Base-by-base conservation (phyloP, 35 echinoderm and acorn worm species). In the Hemicentrotus pulcherrimus region DNA sequence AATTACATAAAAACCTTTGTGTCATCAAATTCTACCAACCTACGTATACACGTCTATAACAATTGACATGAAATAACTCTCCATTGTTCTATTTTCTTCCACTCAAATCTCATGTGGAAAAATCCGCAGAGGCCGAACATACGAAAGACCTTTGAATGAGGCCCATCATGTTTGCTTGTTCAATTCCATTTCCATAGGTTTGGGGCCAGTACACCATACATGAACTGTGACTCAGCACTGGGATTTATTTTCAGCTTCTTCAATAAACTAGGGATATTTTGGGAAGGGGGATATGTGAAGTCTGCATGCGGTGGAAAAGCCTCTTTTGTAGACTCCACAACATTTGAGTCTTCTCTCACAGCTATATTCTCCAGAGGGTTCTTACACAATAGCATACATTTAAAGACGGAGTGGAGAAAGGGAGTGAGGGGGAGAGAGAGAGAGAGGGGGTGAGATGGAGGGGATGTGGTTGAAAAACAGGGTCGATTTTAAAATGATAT, bases 181-280 rank as follows among this genome's bases (percentile, higher is more conserved):
- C 65, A 78, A 78, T 78, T 78, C 65, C 65, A 78, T 78, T 78
- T 78, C 65, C 65, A 78, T 7, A 28, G n/a, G 65, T 78, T 22
- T 78, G 65, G 65, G 65, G 65, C 65, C 65, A 28, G 19, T 78
- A 78, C 7, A 78, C 65, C 65, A 78, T 78, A 4, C 65, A 78
- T 78, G 22, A 28, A 28, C 22, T 28, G 65, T 78, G 65, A 78
- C 65, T 78, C 65, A 78, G 65, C 65, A 28, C 3, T 78, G 65
- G 65, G 65, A n/a, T 78, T 78, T 78, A 78, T 78, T 78, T 78
- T 78, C 65, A 78, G 65, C 65, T 78, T 78, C 65, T 78, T 78
- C 65, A 30, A 59, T 14, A 28, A 78, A n/a, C 28, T 15, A 28
- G 7, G 19, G 19, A 78, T 78, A 78, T 78, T 78, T 78, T 78